A percentile compares a stretch with the other conserved stretches of the same genome.
These are phyloP conservation scores for Halichoerus grypus DNA, from an alignment of 2,113 vertebrate species.

Conservation along the genomic window DNA sequence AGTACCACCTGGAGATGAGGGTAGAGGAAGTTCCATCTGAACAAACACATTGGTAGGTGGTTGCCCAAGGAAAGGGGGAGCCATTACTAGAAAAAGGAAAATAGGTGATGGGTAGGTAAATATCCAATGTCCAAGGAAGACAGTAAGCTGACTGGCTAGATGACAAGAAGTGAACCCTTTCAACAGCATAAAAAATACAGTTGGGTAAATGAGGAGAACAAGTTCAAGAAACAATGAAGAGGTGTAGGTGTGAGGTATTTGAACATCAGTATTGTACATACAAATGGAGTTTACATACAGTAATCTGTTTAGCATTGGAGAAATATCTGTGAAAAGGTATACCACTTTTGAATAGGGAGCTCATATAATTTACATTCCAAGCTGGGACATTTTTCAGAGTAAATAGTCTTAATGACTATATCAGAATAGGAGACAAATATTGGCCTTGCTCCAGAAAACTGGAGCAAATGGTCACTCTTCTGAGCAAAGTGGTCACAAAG, in stretches of 20 bases:
- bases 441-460: neutral
- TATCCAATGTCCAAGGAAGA: neutral
- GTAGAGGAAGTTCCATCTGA: neutral
- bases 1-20: neutral
- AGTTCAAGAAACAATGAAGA: neutral
- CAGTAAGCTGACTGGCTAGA: neutral
- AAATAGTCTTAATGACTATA: neutral
- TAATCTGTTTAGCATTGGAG: neutral
- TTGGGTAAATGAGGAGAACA: neutral
- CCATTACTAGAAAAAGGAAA: neutral
- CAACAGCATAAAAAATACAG: neutral
- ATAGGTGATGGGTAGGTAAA: neutral
- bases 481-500: neutral
- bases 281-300: neutral
- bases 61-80: neutral
- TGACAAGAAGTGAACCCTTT: neutral
- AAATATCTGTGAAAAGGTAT: neutral
- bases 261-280: neutral
- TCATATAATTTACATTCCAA: neutral
- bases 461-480: neutral
- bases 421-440: neutral
- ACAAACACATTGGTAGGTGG: neutral
- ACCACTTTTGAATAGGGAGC: neutral
- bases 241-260: neutral
- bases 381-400: neutral